Base-by-base conservation (phyloP, 1,140 invertebrate species). In the Fopius arisanus region DNA sequence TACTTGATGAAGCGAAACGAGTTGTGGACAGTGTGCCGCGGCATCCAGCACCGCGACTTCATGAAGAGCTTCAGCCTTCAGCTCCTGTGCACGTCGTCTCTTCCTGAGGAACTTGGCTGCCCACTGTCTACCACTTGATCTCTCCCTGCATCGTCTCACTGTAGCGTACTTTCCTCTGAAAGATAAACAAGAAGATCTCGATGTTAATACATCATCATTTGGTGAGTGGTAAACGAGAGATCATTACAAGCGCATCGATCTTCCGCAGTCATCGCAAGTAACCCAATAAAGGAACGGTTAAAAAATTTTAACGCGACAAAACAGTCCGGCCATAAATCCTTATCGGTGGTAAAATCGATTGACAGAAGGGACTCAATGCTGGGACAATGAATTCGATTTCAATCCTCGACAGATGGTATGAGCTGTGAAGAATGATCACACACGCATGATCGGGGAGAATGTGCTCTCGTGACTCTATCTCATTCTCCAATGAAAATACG, bases 71-170 rank as follows among this genome's bases (percentile, higher is more conserved):
- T 96, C 95, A 79, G 93, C 92, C 78, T 92, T 91, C 40, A 94
- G 92, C 87, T 96, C 94, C 74, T 92, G 91, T 28, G 92, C 93
- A 76, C 94, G 92, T 80, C 96, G 91, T 78, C 96, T 89, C 86
- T 98, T 97, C 85, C 94, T 92, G 77, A 98, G 94, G 89, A 96
- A 97, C 89, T 99, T 99, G 75, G 97, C 97, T 0, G 97, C 97
- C 90, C 95, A 98, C 84, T 96, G 92, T 76, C 91, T 90, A 28
- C 95, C 94, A 7, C 94, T 95, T 73, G 92, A 91, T 83, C 93
- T 92, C 85, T 98, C 94, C n/a, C 92, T 90, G 79, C 96, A 96
- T 86, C 95, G 92, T 77, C 94, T 92, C 62, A 99, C 97, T 72
- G 96, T 93, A 16, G 97, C 97, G 88, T 98, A 99, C 90, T 98